Conservation (phyloP, 1,140 invertebrate genomes). For the Penaeus indicus region DNA sequence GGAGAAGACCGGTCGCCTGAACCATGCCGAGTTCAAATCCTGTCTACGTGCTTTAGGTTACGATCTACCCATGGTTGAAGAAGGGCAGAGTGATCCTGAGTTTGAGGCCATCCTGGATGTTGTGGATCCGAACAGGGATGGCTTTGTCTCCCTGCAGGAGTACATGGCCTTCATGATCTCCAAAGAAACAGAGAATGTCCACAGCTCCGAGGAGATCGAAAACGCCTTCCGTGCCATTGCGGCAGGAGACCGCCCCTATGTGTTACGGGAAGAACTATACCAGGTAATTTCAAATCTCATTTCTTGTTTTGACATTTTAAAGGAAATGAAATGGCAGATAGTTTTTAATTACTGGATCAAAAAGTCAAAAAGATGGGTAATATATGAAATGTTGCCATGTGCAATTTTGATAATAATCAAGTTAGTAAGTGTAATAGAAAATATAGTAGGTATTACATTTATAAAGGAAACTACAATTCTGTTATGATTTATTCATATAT, state of each 20-base stretch:
- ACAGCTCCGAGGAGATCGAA: constrained; percentile 98
- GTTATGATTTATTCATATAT: constrained; percentile 78
- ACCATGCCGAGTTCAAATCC: constrained; percentile 99
- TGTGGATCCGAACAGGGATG: constrained; percentile 93
- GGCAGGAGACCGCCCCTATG: constrained; percentile 92
- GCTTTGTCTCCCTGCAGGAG: constrained; percentile 97
- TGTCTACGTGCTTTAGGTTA: constrained; percentile 98
- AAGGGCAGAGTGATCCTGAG: constrained; percentile 98
- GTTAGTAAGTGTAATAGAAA: too few relatives aligned
- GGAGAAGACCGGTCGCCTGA: constrained; percentile 96
- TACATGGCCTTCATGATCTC: constrained; percentile 99
- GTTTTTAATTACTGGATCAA: not conserved
- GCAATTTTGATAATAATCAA: too few relatives aligned
- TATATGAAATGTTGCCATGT: too few relatives aligned
- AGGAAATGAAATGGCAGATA: not conserved
- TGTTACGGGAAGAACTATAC: constrained; percentile 98
- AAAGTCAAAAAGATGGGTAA: too few relatives aligned
- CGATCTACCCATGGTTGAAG: constrained; percentile 99
- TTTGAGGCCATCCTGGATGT: constrained; percentile 96
- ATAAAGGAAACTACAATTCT: constrained; percentile 15
- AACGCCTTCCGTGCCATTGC: constrained; percentile 99
- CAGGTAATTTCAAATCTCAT: constrained; percentile 79
- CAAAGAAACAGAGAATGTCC: constrained; percentile 99
- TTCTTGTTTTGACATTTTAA: constrained; percentile 21
- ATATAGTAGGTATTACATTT: not conserved